A percentile compares a stretch with the other conserved stretches of the same genome.
Evolutionary conservation across 2,797 vertebrate species (phyloP).

Genomic region (Bovichtus variegatus): DNA sequence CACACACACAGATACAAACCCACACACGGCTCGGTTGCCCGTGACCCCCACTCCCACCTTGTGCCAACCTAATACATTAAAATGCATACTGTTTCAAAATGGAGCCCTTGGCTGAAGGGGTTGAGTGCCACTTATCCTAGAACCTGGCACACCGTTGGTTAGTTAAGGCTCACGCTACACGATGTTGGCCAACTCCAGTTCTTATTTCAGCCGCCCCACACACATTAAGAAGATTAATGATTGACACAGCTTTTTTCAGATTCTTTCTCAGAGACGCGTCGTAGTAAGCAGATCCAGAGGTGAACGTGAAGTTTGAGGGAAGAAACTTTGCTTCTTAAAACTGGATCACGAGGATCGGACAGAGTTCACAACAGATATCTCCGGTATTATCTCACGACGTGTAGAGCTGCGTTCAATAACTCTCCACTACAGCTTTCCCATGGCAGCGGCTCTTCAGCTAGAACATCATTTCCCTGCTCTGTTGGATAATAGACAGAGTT

Average conservation of each 20-base stretch:
- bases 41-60: slow-evolving; percentile 41
- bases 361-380: not conserved
- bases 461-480: slow-evolving; percentile 48
- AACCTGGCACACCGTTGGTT: slow-evolving; percentile 62
- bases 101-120: slow-evolving; percentile 67
- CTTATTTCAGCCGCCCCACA: slow-evolving; percentile 44
- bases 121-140: slow-evolving; percentile 76
- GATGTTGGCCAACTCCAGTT: slow-evolving; percentile 47
- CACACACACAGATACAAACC: not conserved
- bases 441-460: slow-evolving; percentile 20
- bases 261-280: slow-evolving; percentile 19
- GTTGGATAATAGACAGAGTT: slow-evolving; percentile 55
- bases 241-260: slow-evolving; percentile 57
- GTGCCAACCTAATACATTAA: slow-evolving; percentile 78
- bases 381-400: slow-evolving; percentile 24
- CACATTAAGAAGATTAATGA: slow-evolving; percentile 71
- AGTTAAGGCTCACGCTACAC: slow-evolving; percentile 46
- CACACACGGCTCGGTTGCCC: slow-evolving; percentile 36
- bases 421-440: not conserved
- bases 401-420: slow-evolving; percentile 9
- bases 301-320: slow-evolving; percentile 27
- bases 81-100: slow-evolving; percentile 78
- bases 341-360: not conserved
- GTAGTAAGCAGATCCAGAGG: slow-evolving; percentile 47
- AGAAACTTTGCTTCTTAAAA: slow-evolving; percentile 20